A percentile compares a stretch with the other conserved stretches of the same genome.
phyloP scores from a whole-genome alignment of 2,797 vertebrate species.

The Enteromius trimaculatus region DNA sequence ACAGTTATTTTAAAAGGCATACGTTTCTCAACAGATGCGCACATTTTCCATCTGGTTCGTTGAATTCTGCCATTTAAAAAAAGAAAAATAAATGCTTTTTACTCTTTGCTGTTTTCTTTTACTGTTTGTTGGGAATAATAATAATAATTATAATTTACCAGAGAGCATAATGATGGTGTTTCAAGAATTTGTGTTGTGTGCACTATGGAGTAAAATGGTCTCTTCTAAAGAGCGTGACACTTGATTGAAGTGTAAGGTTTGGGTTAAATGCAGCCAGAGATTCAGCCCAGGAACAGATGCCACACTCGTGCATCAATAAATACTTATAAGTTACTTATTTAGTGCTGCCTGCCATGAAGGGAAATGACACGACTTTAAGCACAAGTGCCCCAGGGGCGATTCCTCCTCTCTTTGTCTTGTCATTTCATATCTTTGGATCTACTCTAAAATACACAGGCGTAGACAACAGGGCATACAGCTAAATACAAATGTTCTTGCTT shows the following conservation, averaged over 20 bases:
- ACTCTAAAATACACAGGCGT: conserved; percentile 79
- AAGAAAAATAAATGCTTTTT: background rate
- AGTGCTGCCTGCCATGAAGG: conserved; percentile 81
- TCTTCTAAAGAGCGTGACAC: conserved; percentile 71
- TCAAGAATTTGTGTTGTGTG: conserved; percentile 69
- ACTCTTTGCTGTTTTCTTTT: conserved; percentile 59
- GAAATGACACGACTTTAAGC: conserved; percentile 85
- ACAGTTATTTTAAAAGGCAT: conserved; percentile 42
- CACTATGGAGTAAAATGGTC: conserved; percentile 62
- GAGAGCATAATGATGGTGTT: conserved; percentile 74
- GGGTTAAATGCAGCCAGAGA: conserved; percentile 80
- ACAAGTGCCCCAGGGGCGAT: conserved; percentile 72
- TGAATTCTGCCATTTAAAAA: conserved; percentile 53
- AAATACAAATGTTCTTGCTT: conserved; percentile 79
- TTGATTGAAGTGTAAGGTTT: conserved; percentile 80
- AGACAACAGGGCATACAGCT: conserved; percentile 75
- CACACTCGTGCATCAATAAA: conserved; percentile 85
- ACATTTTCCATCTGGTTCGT: conserved; percentile 20
- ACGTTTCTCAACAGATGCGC: background rate
- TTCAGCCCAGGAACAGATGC: conserved; percentile 79
- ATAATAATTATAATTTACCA: conserved; percentile 73
- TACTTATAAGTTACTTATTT: conserved; percentile 87
- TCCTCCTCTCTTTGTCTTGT: conserved; percentile 82
- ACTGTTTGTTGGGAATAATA: conserved; percentile 43
- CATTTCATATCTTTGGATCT: conserved; percentile 84